Percentiles rank a stretch among this genome's conserved stretches.
Evolutionary conservation across 2,888 invertebrate genomes (phyloP).

Genomic region (Diadegma fenestrale): DNA sequence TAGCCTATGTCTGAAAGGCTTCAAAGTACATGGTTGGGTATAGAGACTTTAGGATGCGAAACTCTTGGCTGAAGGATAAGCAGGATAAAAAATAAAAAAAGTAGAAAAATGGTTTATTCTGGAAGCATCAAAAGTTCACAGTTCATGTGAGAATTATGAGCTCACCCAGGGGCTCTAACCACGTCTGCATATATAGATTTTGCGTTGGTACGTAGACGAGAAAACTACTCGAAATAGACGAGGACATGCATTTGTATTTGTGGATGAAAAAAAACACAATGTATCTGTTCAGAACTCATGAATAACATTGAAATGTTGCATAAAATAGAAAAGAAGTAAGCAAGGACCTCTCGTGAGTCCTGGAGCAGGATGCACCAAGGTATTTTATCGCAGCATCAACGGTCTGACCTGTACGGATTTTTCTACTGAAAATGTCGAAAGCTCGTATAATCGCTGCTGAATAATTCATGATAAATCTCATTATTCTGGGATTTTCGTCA

Average conservation of each 20-base stretch:
- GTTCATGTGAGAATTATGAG: conserved; percentile 58
- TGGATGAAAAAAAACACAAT: not conserved
- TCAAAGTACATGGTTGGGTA: conserved; percentile 19
- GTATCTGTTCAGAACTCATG: conserved; percentile 33
- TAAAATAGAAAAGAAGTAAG: not conserved
- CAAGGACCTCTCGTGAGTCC: conserved; percentile 1
- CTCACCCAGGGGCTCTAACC: conserved; percentile 5
- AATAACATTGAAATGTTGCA: conserved; percentile 26
- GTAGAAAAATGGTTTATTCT: conserved; percentile 44
- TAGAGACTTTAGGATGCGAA: conserved; percentile 11
- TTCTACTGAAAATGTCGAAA: conserved; percentile 40
- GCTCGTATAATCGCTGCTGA: conserved; percentile 6
- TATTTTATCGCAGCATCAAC: not conserved
- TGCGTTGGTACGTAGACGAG: not conserved
- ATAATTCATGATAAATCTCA: conserved; percentile 52
- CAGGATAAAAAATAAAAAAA: conserved; percentile 41
- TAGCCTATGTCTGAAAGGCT: conserved; percentile 54
- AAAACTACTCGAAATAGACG: not conserved
- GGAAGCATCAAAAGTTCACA: conserved; percentile 67
- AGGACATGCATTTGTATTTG: not conserved
- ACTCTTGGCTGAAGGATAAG: conserved; percentile 36
- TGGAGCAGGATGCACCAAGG: not conserved
- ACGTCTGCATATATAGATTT: conserved; percentile 13
- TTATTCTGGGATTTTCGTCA: conserved; percentile 19
- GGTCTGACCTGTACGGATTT: conserved; percentile 46